Conservation (phyloP, 2,113 vertebrate genomes). For the Ptilonorhynchus violaceus region DNA sequence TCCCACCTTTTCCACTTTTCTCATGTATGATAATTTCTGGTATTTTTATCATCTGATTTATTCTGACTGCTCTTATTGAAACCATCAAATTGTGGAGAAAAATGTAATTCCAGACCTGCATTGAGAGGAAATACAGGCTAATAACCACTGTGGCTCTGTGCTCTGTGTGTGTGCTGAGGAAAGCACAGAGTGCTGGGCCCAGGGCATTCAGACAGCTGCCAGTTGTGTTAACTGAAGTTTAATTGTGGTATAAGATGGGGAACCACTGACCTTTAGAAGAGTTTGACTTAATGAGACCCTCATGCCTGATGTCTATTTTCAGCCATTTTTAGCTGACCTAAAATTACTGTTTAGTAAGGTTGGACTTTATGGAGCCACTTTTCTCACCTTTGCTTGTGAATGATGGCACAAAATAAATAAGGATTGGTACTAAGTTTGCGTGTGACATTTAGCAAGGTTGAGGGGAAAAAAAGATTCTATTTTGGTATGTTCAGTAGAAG, state of each 20-base stretch:
- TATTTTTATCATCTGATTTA: background rate
- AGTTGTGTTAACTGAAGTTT: background rate
- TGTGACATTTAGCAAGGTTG: constrained; percentile 4
- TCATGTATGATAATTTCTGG: background rate
- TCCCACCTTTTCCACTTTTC: background rate
- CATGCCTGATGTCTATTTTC: background rate
- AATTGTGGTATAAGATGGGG: background rate
- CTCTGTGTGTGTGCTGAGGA: background rate
- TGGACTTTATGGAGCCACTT: background rate
- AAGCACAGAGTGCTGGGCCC: background rate
- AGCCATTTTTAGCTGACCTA: background rate
- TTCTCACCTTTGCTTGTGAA: background rate
- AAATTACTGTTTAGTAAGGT: background rate
- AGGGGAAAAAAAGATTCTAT: background rate
- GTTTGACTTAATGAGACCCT: constrained; percentile 31
- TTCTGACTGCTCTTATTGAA: background rate
- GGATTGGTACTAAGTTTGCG: background rate
- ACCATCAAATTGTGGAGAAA: background rate
- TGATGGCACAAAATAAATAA: constrained; percentile 3
- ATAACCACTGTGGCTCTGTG: background rate
- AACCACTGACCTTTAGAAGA: constrained; percentile 26
- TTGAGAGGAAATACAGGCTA: background rate
- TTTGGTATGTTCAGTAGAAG: background rate
- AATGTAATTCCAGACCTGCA: background rate
- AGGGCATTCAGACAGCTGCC: background rate